Evolutionary conservation across 2,797 vertebrate genomes (phyloP).

Genomic region (Tamandua tetradactyla): DNA sequence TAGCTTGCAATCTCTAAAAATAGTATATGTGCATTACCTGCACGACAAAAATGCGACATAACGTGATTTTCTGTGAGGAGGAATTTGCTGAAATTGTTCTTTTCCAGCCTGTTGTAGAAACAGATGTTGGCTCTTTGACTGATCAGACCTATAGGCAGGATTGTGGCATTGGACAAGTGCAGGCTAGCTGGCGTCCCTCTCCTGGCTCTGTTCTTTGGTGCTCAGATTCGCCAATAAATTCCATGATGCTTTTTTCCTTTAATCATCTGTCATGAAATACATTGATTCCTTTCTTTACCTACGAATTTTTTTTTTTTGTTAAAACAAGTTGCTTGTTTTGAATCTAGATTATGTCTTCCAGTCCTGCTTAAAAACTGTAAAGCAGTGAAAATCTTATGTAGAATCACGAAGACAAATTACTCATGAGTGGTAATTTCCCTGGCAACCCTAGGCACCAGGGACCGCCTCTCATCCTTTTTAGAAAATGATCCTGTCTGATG

Average conservation of each 20-base stretch:
- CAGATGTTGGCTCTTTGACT: conserved; percentile 80
- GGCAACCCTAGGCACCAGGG: too few relatives aligned
- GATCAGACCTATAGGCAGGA: conserved; percentile 76
- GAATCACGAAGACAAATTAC: rapidly evolving
- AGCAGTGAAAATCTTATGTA: rapidly evolving
- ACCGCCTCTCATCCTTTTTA: neutral
- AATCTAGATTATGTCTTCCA: neutral
- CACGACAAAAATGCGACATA: conserved; percentile 36
- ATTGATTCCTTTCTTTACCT: conserved; percentile 6
- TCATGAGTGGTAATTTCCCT: rapidly evolving
- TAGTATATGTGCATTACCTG: conserved; percentile 27
- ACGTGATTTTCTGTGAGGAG: conserved; percentile 66
- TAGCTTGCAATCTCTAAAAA: conserved; percentile 67
- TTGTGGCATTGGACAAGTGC: conserved; percentile 56
- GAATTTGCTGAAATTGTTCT: conserved; percentile 80
- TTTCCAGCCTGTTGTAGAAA: conserved; percentile 81
- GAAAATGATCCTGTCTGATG: neutral
- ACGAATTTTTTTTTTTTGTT: conserved; percentile 27
- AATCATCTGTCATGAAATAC: conserved; percentile 30
- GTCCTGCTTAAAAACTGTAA: rapidly evolving
- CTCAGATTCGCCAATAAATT: conserved; percentile 51
- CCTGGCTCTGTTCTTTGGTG: neutral
- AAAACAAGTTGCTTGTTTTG: neutral
- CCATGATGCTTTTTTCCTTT: conserved; percentile 38
- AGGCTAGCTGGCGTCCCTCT: neutral